Evolutionary conservation across 2,888 invertebrate species (phyloP).

Genomic region (Cheiracanthium punctorium): DNA sequence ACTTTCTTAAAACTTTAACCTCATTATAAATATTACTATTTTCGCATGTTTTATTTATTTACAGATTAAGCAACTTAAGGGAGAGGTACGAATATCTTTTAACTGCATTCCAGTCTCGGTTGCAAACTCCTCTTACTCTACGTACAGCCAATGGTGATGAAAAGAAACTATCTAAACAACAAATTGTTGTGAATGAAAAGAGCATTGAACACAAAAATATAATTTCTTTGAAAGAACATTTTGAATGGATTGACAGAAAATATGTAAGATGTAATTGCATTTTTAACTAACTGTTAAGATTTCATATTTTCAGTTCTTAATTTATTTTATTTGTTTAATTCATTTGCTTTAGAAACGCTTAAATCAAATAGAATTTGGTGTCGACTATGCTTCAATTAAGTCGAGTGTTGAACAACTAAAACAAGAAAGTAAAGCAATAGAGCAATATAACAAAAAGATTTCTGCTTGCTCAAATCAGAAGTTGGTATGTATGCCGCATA

Average conservation of each 20-base stretch:
- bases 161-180: constrained; percentile 75
- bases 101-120: constrained; percentile 84
- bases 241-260: constrained; percentile 95
- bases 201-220: constrained; percentile 94
- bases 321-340: not conserved
- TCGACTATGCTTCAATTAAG: constrained; percentile 95
- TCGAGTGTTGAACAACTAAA: constrained; percentile 92
- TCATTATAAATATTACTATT: too few relatives aligned
- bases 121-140: constrained; percentile 89
- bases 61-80: constrained; percentile 24
- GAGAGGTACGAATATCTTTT: constrained; percentile 13
- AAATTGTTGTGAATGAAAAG: constrained; percentile 81
- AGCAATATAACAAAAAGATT: constrained; percentile 94
- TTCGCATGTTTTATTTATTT: not conserved
- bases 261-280: constrained; percentile 71
- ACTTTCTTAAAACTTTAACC: too few relatives aligned
- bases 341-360: constrained; percentile 89
- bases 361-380: constrained; percentile 87
- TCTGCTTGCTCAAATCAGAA: constrained; percentile 89
- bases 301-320: not conserved
- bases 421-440: constrained; percentile 92
- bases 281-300: not conserved
- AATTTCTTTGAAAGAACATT: constrained; percentile 92
- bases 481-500: constrained; percentile 23
- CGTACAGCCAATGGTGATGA: constrained; percentile 82